Conservation (phyloP, 2,797 vertebrate genomes). For the Philypnodon macrostomus region DNA sequence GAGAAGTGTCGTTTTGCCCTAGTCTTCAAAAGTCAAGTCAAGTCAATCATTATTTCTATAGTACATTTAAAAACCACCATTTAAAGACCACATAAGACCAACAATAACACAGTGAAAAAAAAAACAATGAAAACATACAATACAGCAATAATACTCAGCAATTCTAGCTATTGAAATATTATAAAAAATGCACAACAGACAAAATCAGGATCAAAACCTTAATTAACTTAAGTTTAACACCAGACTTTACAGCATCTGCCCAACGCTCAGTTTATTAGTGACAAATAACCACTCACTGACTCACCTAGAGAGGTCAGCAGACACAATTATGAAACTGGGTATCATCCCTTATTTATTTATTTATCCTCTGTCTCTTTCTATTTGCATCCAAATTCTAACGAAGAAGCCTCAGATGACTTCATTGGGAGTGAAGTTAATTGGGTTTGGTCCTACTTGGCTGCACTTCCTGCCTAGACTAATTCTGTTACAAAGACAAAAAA, state of each 20-base stretch:
- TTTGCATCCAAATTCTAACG: constrained; percentile 76
- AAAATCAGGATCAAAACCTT: no score
- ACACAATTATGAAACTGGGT: constrained; percentile 62
- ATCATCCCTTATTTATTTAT: constrained; percentile 66
- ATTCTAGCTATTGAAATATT: no score
- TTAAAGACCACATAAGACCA: no score
- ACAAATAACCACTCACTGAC: constrained; percentile 58
- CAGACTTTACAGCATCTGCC: no score
- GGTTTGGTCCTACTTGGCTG: constrained; percentile 85
- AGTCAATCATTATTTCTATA: no score
- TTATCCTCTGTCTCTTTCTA: constrained; percentile 34
- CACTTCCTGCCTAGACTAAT: constrained; percentile 85
- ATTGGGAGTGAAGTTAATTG: no score
- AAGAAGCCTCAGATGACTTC: constrained; percentile 84
- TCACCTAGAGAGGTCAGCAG: constrained; percentile 28
- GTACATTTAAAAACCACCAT: no score
- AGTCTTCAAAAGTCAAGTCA: no score
- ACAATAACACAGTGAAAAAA: background rate
- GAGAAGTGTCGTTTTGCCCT: constrained; percentile 59
- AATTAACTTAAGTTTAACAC: background rate
- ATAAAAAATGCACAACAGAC: no score
- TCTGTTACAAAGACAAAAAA: constrained; percentile 51
- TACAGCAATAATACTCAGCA: no score
- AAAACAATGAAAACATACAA: background rate
- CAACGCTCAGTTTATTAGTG: constrained; percentile 15